Evolutionary conservation across 2,888 invertebrate species (phyloP).

Genomic region (Patella caerulea): DNA sequence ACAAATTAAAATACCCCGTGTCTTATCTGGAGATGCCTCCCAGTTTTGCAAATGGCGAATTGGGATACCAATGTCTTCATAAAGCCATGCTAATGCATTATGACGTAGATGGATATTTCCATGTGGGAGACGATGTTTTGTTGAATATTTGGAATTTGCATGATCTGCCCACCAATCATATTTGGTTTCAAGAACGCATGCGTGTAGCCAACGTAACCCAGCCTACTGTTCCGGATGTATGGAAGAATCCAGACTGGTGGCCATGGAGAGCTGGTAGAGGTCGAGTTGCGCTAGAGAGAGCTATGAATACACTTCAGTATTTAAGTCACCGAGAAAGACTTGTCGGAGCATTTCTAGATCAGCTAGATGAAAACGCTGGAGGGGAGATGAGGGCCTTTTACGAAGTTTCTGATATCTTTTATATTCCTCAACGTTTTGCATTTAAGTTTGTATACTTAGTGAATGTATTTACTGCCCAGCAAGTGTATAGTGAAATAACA

Average conservation of each 20-base stretch:
- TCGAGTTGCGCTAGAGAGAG: neutral
- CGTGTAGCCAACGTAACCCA: neutral
- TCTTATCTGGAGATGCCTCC: neutral
- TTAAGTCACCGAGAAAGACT: neutral
- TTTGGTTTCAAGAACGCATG: conserved; percentile 19
- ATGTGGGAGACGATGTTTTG: conserved; percentile 17
- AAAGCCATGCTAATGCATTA: conserved; percentile 12
- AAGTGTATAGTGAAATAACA: neutral
- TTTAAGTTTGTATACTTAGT: neutral
- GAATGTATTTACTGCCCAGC: neutral
- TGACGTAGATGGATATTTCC: conserved; percentile 12
- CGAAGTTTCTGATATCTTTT: conserved; percentile 3
- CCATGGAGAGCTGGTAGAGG: neutral
- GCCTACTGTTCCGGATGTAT: conserved; percentile 3
- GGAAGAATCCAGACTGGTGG: neutral
- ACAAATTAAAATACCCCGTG: neutral
- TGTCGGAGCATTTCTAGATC: neutral
- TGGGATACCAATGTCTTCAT: conserved; percentile 14
- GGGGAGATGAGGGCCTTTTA: neutral
- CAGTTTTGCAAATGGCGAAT: neutral
- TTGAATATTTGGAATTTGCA: conserved; percentile 15
- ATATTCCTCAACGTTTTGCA: neutral
- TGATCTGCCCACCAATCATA: neutral
- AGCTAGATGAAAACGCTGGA: neutral
- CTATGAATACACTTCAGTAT: neutral